Evolutionary conservation across 2,113 vertebrate genomes (phyloP).

Genomic region (Brachypteracias leptosomus): DNA sequence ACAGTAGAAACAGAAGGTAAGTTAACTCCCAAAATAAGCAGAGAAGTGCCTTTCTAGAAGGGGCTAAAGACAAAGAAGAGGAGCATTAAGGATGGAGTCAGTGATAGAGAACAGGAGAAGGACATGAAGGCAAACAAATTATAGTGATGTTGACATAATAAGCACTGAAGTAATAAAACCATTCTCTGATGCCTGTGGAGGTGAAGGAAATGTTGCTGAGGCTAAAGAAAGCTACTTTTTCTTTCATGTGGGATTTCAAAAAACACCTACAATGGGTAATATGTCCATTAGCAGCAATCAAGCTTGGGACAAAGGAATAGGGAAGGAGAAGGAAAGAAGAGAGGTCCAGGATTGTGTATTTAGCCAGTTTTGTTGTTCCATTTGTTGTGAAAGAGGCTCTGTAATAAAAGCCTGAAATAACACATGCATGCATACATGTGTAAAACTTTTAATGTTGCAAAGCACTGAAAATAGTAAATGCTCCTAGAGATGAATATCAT

Average conservation of each 20-base stretch:
- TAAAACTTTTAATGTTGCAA: background rate
- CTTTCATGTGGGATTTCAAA: background rate
- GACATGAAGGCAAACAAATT: background rate
- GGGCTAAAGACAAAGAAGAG: background rate
- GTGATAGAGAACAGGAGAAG: background rate
- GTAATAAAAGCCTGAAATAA: background rate
- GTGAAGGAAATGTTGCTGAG: background rate
- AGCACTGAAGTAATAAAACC: background rate
- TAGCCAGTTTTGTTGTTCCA: background rate
- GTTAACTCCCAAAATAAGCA: background rate
- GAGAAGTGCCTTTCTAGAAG: background rate
- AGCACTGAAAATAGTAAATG: slow-evolving; percentile 14
- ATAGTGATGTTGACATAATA: background rate
- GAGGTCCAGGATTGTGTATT: background rate
- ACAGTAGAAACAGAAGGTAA: background rate
- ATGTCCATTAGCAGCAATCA: background rate
- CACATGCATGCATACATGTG: background rate
- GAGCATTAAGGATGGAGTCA: background rate
- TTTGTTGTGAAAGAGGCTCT: background rate
- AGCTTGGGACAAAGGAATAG: background rate
- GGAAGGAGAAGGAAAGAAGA: background rate
- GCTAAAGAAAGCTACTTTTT: background rate
- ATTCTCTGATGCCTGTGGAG: background rate
- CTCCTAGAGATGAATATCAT: slow-evolving; percentile 24
- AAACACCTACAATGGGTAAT: background rate